These are phyloP conservation scores for Dendropsophus ebraccatus DNA, from an alignment of 2,113 vertebrate genomes.

Conservation along the genomic window DNA sequence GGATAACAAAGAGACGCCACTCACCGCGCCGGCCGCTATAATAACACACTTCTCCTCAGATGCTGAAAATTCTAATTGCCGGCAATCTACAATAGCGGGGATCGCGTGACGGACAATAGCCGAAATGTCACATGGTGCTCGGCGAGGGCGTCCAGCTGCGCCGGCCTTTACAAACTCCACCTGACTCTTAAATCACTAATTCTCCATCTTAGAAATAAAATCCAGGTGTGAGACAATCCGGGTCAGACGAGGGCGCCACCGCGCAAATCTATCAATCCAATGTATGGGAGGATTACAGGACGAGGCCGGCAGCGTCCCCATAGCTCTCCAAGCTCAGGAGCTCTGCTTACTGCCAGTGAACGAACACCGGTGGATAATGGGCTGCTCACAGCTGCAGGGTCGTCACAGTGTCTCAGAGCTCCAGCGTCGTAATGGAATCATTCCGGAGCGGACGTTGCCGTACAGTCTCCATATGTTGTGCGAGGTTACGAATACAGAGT, in stretches of 20 bases:
- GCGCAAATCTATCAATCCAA: neutral
- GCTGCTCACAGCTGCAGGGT: neutral
- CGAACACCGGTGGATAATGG: no score
- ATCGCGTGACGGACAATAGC: neutral
- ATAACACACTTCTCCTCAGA: neutral
- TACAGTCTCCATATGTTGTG: no score
- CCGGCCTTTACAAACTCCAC: neutral
- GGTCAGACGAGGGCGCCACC: no score
- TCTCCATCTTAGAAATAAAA: neutral
- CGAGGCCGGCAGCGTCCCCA: no score
- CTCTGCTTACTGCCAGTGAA: neutral
- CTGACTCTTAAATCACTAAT: neutral
- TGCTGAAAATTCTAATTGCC: constrained; percentile 32
- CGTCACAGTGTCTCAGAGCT: no score
- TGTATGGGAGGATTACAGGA: no score
- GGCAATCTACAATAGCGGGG: constrained; percentile 28
- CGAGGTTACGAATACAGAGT: no score
- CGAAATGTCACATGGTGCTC: constrained; percentile 7
- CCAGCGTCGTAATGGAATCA: no score
- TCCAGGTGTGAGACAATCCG: constrained; percentile 22
- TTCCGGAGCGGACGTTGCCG: no score
- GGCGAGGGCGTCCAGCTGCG: neutral
- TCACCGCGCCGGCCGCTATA: neutral
- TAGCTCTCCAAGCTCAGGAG: neutral
- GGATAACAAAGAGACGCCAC: neutral